phyloP scores from a whole-genome alignment of 2,888 invertebrate genomes.

The Tipula lateralis region DNA sequence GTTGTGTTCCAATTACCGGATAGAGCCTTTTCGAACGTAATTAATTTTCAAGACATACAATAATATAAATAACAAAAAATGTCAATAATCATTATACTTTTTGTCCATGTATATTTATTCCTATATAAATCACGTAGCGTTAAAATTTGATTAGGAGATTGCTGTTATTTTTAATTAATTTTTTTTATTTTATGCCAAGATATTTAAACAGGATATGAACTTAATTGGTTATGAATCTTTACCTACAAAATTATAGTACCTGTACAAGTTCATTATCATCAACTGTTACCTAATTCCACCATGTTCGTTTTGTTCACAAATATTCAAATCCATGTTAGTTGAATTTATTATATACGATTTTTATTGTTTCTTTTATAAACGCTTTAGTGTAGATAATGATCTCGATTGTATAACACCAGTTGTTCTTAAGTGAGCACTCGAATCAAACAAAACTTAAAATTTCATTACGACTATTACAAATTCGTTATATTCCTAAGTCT shows the following conservation, averaged over 20 bases:
- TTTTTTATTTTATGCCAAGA: neutral
- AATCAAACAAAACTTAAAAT: no score
- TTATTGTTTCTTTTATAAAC: no score
- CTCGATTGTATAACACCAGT: no score
- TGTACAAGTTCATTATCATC: neutral
- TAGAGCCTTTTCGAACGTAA: neutral
- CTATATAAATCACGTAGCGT: neutral
- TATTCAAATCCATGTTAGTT: no score
- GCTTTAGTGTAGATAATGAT: no score
- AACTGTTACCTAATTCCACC: neutral
- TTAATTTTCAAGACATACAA: neutral
- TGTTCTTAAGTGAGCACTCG: no score
- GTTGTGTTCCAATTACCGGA: neutral
- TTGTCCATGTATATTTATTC: neutral
- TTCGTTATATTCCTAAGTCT: no score
- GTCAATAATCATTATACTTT: neutral
- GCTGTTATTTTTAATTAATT: neutral
- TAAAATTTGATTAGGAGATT: neutral
- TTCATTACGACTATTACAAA: no score
- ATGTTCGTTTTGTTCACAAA: no score
- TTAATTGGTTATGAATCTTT: neutral
- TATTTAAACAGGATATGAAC: neutral
- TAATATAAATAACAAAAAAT: neutral
- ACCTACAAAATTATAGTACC: neutral
- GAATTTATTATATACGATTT: no score